These are phyloP conservation scores for Ceyx erithaca DNA, from an alignment of 2,797 vertebrate species.

Conservation along the genomic window DNA sequence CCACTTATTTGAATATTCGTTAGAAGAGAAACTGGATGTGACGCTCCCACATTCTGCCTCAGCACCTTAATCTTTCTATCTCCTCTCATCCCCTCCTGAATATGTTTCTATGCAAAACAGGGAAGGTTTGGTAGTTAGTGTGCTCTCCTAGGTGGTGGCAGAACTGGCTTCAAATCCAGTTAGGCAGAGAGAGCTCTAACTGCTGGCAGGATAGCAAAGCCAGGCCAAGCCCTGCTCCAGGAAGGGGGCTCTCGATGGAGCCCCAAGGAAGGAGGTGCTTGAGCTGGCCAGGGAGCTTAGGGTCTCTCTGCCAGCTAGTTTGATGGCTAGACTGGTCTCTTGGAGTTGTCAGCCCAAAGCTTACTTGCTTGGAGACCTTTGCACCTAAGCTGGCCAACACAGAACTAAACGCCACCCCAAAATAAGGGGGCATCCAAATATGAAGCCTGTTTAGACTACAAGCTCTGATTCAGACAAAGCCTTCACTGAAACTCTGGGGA, in stretches of 20 bases:
- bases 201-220: not conserved
- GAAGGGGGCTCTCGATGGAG: not conserved
- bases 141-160: slow-evolving; percentile 17
- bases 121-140: slow-evolving; percentile 14
- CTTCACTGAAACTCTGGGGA: not conserved
- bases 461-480: not conserved
- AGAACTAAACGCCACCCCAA: not conserved
- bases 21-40: not conserved
- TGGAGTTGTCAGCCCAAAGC: not conserved
- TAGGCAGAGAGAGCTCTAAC: not conserved
- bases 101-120: slow-evolving; percentile 46
- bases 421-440: not conserved
- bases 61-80: slow-evolving; percentile 29
- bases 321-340: not conserved
- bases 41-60: not conserved
- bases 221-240: not conserved
- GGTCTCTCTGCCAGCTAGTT: not conserved
- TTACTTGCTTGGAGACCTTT: not conserved
- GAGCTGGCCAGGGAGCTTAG: not conserved
- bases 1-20: slow-evolving; percentile 28
- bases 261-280: not conserved
- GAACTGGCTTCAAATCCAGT: slow-evolving; percentile 42
- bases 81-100: slow-evolving; percentile 13
- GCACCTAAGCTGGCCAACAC: not conserved
- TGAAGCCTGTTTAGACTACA: not conserved